Conservation (phyloP, 2,113 vertebrate species). For the Delphinus delphis region DNA sequence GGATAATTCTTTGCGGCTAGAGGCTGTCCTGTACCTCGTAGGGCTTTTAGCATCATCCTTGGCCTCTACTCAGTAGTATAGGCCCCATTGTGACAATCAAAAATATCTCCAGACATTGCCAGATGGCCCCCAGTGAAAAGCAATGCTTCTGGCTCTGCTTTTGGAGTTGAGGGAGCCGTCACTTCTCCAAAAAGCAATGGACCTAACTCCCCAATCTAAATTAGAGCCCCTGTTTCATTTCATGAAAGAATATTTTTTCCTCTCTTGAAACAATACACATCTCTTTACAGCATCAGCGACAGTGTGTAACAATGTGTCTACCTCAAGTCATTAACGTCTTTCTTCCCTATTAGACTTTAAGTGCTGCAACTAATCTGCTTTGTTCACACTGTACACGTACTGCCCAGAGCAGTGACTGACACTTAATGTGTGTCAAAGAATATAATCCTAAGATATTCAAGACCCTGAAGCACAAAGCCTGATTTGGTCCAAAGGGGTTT, state of each 20-base stretch:
- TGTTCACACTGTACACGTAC: background rate
- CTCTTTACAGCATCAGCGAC: background rate
- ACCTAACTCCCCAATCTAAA: background rate
- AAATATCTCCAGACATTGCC: background rate
- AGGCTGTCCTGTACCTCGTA: background rate
- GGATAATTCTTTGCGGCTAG: background rate
- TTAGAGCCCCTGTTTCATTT: background rate
- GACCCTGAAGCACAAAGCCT: background rate
- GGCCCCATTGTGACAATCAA: background rate
- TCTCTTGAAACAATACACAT: background rate
- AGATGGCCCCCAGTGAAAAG: background rate
- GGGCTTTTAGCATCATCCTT: background rate
- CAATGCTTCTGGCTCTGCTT: background rate
- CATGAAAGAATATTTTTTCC: background rate
- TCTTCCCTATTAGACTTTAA: background rate
- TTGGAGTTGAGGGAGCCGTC: background rate
- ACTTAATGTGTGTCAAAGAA: slow-evolving; percentile 48
- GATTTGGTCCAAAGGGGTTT: background rate
- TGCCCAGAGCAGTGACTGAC: slow-evolving; percentile 17
- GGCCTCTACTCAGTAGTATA: background rate
- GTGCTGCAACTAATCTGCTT: background rate
- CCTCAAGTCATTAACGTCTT: background rate
- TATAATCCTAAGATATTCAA: slow-evolving; percentile 49
- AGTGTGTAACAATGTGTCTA: background rate
- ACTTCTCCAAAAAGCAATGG: background rate